Percentiles rank a stretch among this genome's conserved stretches.
Conservation (phyloP, 2,888 invertebrate species). For the Ctena decussata region DNA sequence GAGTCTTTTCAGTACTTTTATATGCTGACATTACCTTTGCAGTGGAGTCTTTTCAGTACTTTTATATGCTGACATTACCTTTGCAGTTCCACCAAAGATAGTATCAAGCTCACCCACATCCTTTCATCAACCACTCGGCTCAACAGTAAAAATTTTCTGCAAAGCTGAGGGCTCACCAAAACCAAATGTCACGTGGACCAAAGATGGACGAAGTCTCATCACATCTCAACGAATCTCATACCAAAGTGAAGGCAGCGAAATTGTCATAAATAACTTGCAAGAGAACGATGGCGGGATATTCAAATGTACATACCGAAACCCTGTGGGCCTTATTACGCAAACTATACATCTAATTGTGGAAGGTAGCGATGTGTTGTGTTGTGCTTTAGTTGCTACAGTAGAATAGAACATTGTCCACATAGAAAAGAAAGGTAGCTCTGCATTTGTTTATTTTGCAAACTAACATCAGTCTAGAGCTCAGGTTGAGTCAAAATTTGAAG, state of each 20-base stretch:
- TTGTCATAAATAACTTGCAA: constrained; percentile 96
- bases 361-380: constrained; percentile 68
- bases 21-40: too few relatives aligned
- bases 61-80: not conserved
- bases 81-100: constrained; percentile 81
- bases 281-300: constrained; percentile 98
- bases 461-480: too few relatives aligned
- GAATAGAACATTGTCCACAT: not conserved
- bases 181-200: constrained; percentile 98
- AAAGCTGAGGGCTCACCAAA: constrained; percentile 98
- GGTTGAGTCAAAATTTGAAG: too few relatives aligned
- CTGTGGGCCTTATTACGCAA: constrained; percentile 98
- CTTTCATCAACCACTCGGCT: constrained; percentile 89
- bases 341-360: constrained; percentile 98
- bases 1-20: too few relatives aligned
- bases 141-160: constrained; percentile 98
- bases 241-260: constrained; percentile 87
- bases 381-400: not conserved
- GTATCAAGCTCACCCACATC: constrained; percentile 72
- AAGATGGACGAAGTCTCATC: constrained; percentile 86
- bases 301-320: constrained; percentile 98
- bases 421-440: not conserved
- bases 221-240: constrained; percentile 69
- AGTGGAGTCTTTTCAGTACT: too few relatives aligned
- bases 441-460: not conserved